Evolutionary conservation across 2,797 vertebrate genomes (phyloP), one percentile per base, ranked within the genome.

Genomic region (Tolypeutes matacus): DNA sequence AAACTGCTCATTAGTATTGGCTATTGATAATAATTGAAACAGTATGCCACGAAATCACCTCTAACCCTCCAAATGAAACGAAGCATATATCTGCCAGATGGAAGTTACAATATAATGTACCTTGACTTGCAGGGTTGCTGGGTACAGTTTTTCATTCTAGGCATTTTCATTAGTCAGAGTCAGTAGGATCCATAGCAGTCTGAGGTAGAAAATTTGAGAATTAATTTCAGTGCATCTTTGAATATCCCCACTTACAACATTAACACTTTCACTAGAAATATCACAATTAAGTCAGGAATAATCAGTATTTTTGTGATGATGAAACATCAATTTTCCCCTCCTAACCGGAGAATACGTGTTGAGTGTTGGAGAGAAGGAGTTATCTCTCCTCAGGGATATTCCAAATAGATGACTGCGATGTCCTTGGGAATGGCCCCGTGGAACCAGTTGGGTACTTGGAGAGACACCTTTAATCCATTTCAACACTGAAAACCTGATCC

Each of bases 1-100:
- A 92, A 58, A 56, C 29, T 70, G 58, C 62, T 58, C 51, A 46
- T 34, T 56, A 51, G 51, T 20, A 36, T 7, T 13, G 11, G n/a
- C 4, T 3, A 15, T 95, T 88, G 70, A 81, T 84, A 70, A 92
- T 73, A 60, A 92, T 60, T 78, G 77, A 77, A 89, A 93, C 81
- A 85, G 86, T 62, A 84, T 11, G 18, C 56, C 12, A 0, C 4
- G 25, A 17, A 27, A 9, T 58, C 75, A 29, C 11, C 34, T 25
- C 72, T 29, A 1, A 6, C 31, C 84, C 42, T 58, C 17, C 70
- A 27, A 65, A 23, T 5, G 60, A 39, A 70, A 65, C 14, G 73
- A 83, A 46, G 64, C 15, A 1, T 4, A 7, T 3, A 1, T 3
- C 80, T 25, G 65, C 89, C 95, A 78, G 72, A 49, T 27, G 91